Evolutionary conservation across 2,888 invertebrate genomes (phyloP), one percentile per base, ranked within the genome.

Genomic region (Mayetiola destructor): DNA sequence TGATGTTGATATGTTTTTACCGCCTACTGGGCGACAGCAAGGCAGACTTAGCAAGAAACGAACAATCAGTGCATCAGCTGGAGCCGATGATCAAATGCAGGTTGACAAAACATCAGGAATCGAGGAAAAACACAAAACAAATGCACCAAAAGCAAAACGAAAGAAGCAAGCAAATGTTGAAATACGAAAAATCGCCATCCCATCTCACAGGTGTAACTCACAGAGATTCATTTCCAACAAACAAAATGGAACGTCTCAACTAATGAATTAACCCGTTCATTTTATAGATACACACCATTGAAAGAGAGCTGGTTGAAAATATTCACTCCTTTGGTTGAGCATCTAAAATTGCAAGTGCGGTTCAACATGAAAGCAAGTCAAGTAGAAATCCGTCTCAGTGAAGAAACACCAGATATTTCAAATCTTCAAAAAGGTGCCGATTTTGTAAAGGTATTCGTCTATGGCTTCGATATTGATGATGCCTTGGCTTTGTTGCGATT

Each of bases 231-330:
- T 35, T 27, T 40, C 12, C 12, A 12, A 29, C 40, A 29, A 37
- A 53, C n/a, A n/a, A n/a, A n/a, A n/a, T n/a, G n/a, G n/a, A n/a
- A n/a, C n/a, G n/a, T n/a, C n/a, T n/a, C 39, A 54, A 54, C 2
- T 32, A 16, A 16, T 30, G 3, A 16, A 30, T 58, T 55, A 57
- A 16, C 5, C n/a, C n/a, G n/a, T n/a, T n/a, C n/a, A 56, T 61
- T 56, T 68, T 70, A 16, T 64, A 79, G 99, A 69, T 92, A 90
- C 66, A 85, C 91, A 9, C 94, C 97, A 0, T 73, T 99, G 9
- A 96, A 95, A 74, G 90, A 95, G 66, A 89, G 88, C 66, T 99
- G 99, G 99, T 76, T 92, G 71, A 92, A 96, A 73, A 92, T 99
- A 63, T 94, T 94, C 68, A 88, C 89, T 54, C 96, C 99, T 0